phyloP scores from a whole-genome alignment of 2,888 invertebrate species.

The Tetranychus truncatus region DNA sequence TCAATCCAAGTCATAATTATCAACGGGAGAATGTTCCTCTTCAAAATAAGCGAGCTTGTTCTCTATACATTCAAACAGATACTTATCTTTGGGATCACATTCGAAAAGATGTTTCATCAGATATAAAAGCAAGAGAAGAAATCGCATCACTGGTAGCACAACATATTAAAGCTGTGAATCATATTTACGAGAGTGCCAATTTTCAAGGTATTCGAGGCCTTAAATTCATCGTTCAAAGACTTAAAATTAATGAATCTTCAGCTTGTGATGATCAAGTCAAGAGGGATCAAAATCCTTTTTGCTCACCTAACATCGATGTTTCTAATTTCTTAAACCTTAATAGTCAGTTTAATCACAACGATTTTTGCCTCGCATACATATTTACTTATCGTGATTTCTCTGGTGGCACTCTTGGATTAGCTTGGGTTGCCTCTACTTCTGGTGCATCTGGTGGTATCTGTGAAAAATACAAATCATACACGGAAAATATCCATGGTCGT shows the following conservation, averaged over 20 bases:
- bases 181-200: constrained; percentile 81
- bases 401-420: constrained; percentile 88
- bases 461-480: constrained; percentile 90
- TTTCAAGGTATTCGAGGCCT: constrained; percentile 91
- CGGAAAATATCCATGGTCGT: constrained; percentile 81
- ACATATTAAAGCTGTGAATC: constrained; percentile 94
- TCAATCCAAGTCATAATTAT: constrained; percentile 32
- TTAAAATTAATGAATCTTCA: constrained; percentile 75
- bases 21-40: background rate
- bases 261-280: constrained; percentile 47
- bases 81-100: constrained; percentile 93
- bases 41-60: constrained; percentile 52
- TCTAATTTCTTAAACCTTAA: constrained; percentile 96
- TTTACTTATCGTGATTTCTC: constrained; percentile 96
- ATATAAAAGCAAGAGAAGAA: constrained; percentile 80
- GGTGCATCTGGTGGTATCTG: constrained; percentile 97
- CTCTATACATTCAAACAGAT: constrained; percentile 91
- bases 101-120: constrained; percentile 36
- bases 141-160: constrained; percentile 90
- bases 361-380: constrained; percentile 97
- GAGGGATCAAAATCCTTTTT: constrained; percentile 51
- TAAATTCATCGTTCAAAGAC: constrained; percentile 83
- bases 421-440: constrained; percentile 96
- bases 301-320: constrained; percentile 91
- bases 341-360: constrained; percentile 87